Conservation (phyloP, 2,888 invertebrate genomes). For the Melipona bicolor region DNA sequence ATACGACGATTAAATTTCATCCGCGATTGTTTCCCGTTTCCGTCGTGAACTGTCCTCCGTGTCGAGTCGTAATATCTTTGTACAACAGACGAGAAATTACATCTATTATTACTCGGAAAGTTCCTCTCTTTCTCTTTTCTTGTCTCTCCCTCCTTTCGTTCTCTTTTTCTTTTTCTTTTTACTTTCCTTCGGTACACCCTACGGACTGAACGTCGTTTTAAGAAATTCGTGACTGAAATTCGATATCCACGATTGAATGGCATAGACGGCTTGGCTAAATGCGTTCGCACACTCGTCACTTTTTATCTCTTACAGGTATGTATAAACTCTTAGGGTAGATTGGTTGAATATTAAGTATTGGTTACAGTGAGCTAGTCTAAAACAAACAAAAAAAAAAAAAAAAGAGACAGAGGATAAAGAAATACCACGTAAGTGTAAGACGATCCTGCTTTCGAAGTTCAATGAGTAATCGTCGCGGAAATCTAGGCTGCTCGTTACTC, state of each 20-base stretch:
- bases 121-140: too few relatives aligned
- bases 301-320: neutral
- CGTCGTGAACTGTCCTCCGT: neutral
- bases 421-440: neutral
- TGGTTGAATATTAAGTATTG: neutral
- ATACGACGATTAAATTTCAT: constrained; percentile 5
- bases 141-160: too few relatives aligned
- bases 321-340: neutral
- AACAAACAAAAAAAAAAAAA: neutral
- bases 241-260: constrained; percentile 8
- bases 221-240: neutral
- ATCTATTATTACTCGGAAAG: neutral
- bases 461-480: constrained; percentile 17
- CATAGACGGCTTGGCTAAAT: constrained; percentile 12
- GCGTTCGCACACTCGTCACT: neutral
- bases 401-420: neutral
- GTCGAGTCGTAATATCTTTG: neutral
- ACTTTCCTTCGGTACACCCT: too few relatives aligned
- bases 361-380: constrained; percentile 21
- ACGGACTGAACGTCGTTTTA: neutral
- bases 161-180: too few relatives aligned
- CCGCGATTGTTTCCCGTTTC: neutral
- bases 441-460: neutral
- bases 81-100: neutral
- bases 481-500: constrained; percentile 36